Evolutionary conservation across 2,888 invertebrate genomes (phyloP).

Genomic region (Phengaris alcon): DNA sequence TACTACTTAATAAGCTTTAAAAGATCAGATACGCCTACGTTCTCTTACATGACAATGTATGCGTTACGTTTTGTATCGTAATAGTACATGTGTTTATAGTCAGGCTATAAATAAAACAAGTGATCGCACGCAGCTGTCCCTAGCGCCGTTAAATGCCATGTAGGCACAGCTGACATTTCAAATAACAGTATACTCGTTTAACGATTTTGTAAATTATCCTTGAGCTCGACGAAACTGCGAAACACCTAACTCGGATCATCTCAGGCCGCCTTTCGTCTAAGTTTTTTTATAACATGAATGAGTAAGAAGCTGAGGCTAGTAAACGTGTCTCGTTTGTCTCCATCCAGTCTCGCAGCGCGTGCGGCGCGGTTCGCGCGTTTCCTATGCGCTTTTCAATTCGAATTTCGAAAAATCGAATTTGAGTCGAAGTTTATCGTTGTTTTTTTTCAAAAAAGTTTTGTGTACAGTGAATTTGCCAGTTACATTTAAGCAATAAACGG

Average conservation of each 20-base stretch:
- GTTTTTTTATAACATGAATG: constrained; percentile 47
- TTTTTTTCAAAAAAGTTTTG: constrained; percentile 43
- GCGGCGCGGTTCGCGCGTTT: constrained; percentile 62
- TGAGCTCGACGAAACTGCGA: constrained; percentile 58
- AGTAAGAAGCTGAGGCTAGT: constrained; percentile 53
- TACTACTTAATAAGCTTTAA: constrained; percentile 15
- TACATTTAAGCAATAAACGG: not conserved
- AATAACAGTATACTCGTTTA: constrained; percentile 42
- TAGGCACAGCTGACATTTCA: constrained; percentile 57
- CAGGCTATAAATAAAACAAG: constrained; percentile 47
- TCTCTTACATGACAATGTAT: constrained; percentile 2
- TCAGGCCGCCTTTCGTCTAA: constrained; percentile 42
- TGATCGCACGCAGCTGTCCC: constrained; percentile 45
- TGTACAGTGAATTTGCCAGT: constrained; percentile 45
- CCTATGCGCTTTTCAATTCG: constrained; percentile 42
- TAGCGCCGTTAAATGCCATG: constrained; percentile 45
- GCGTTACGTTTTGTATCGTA: constrained; percentile 22
- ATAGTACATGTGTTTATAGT: constrained; percentile 34
- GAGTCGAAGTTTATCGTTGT: constrained; percentile 66
- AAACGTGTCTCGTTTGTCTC: constrained; percentile 53
- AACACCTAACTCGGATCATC: constrained; percentile 53
- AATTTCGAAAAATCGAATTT: constrained; percentile 53
- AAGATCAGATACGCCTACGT: constrained; percentile 12
- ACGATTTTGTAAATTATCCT: constrained; percentile 66
- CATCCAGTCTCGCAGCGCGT: constrained; percentile 73